These are phyloP conservation scores for Gallinago solitaria DNA, from an alignment of 2,797 vertebrate species.

Conservation along the genomic window DNA sequence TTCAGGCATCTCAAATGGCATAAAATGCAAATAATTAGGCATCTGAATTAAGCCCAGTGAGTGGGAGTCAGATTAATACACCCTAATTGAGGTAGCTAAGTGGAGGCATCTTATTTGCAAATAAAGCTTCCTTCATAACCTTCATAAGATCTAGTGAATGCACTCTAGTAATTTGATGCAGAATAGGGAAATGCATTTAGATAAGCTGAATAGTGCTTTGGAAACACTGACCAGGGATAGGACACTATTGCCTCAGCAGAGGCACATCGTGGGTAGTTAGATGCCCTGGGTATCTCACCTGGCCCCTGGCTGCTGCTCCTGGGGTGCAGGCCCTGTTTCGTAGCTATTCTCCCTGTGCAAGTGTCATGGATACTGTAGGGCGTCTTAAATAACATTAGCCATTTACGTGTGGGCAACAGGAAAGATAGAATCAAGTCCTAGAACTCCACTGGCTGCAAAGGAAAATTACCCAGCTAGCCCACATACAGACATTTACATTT, in stretches of 20 bases:
- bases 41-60: background rate
- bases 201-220: background rate
- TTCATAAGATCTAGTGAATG: background rate
- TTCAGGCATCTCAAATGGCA: background rate
- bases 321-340: background rate
- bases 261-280: rapidly evolving
- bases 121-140: background rate
- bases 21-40: background rate
- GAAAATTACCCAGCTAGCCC: background rate
- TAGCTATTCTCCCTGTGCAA: background rate
- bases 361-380: background rate
- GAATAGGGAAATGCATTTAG: background rate
- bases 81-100: background rate
- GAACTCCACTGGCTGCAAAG: background rate
- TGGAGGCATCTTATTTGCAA: background rate
- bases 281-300: background rate
- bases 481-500: background rate
- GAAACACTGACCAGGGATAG: background rate
- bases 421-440: background rate
- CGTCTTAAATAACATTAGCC: background rate
- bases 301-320: background rate
- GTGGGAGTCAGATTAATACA: background rate
- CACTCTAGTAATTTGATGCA: background rate
- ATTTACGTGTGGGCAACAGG: background rate
- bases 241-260: background rate